Conservation (phyloP, 2,113 vertebrate genomes). For the Orycteropus afer region DNA sequence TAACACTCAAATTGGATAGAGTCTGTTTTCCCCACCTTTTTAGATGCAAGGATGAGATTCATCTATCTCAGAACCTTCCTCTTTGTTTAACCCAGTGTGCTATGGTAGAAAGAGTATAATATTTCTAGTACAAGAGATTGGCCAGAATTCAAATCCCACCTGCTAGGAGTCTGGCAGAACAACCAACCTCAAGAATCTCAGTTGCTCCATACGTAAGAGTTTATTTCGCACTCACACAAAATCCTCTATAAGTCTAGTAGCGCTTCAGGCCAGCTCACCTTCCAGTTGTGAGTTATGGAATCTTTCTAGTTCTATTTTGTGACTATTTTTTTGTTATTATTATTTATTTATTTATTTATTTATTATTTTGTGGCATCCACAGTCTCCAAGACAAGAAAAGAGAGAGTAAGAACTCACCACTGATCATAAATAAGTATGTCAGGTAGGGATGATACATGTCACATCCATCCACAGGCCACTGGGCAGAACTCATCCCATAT, state of each 20-base stretch:
- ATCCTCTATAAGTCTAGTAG: background rate
- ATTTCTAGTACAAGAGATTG: slow-evolving; percentile 37
- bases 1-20: background rate
- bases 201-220: background rate
- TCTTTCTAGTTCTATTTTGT: background rate
- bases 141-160: background rate
- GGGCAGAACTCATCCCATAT: background rate
- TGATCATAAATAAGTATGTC: background rate
- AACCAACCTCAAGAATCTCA: slow-evolving; percentile 41
- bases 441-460: background rate
- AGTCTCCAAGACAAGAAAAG: background rate
- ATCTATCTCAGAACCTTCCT: background rate
- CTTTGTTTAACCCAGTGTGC: background rate
- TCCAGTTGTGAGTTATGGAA: background rate
- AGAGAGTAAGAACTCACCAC: background rate
- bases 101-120: background rate
- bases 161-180: background rate
- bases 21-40: background rate
- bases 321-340: no score
- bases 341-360: no score
- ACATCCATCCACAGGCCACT: background rate
- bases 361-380: no score
- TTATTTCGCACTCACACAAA: background rate
- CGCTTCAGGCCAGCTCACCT: background rate
- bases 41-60: background rate